Evolutionary conservation across 2,797 vertebrate species (phyloP).

Genomic region (Neosalanx taihuensis): DNA sequence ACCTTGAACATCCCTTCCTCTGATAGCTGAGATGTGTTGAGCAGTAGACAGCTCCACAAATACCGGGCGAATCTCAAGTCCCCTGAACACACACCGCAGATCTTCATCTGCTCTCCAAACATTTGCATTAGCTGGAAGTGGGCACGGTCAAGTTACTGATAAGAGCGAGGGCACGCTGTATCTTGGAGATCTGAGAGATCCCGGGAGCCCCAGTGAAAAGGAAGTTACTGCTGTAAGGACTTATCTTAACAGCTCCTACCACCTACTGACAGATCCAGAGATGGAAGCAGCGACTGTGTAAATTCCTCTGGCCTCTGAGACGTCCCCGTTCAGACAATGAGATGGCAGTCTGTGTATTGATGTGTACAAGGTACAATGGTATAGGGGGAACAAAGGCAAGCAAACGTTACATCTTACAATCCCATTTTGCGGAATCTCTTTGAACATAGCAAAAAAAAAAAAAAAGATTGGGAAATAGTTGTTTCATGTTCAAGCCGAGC

Average conservation of each 20-base stretch:
- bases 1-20: constrained; percentile 32
- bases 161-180: constrained; percentile 58
- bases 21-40: constrained; percentile 35
- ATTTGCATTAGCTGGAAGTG: constrained; percentile 54
- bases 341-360: constrained; percentile 68
- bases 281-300: constrained; percentile 51
- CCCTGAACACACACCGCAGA: constrained; percentile 35
- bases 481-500: not conserved
- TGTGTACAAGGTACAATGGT: constrained; percentile 54
- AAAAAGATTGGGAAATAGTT: not conserved
- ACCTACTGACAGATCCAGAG: constrained; percentile 63
- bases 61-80: not conserved
- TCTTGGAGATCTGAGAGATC: constrained; percentile 57
- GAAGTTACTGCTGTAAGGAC: constrained; percentile 60
- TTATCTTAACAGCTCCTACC: constrained; percentile 75
- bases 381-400: constrained; percentile 63
- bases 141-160: constrained; percentile 63
- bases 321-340: constrained; percentile 68
- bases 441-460: not conserved
- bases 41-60: constrained; percentile 36
- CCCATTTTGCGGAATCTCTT: not conserved
- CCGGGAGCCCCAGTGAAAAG: constrained; percentile 60
- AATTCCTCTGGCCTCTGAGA: constrained; percentile 66
- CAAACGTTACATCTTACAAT: constrained; percentile 25
- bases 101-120: constrained; percentile 41